phyloP scores from a whole-genome alignment of 2,888 invertebrate genomes.

The Nymphalis polychloros region DNA sequence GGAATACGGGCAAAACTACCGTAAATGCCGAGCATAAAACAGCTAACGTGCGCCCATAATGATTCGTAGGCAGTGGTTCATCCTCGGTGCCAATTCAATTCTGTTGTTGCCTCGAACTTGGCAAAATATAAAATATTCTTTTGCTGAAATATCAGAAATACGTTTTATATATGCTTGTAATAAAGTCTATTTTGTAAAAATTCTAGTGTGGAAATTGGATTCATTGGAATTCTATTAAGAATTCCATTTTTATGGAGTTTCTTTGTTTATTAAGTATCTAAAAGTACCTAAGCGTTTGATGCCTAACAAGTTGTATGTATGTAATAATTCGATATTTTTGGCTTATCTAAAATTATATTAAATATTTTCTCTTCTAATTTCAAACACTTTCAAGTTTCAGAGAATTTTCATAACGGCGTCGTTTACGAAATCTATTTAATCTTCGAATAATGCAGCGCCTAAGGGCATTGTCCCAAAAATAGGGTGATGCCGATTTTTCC shows the following conservation, averaged over 20 bases:
- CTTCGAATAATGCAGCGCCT: constrained; percentile 4
- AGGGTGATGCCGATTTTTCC: constrained; percentile 35
- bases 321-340: background rate
- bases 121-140: background rate
- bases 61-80: constrained; percentile 7
- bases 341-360: background rate
- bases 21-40: constrained; percentile 26
- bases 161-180: background rate
- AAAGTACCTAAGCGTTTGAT: no score
- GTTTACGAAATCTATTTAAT: constrained; percentile 5
- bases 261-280: no score
- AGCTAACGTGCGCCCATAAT: constrained; percentile 20
- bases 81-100: constrained; percentile 23
- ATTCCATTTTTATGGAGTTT: no score
- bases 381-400: background rate
- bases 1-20: constrained; percentile 29
- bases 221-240: no score
- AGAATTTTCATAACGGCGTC: constrained; percentile 1
- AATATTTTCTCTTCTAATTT: background rate
- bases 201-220: no score
- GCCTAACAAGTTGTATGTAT: no score
- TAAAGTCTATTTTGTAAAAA: background rate
- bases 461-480: constrained; percentile 12
- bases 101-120: constrained; percentile 2
- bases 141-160: background rate